These are phyloP conservation scores for Gobionotothen gibberifrons DNA, from an alignment of 2,797 vertebrate species.

Conservation along the genomic window DNA sequence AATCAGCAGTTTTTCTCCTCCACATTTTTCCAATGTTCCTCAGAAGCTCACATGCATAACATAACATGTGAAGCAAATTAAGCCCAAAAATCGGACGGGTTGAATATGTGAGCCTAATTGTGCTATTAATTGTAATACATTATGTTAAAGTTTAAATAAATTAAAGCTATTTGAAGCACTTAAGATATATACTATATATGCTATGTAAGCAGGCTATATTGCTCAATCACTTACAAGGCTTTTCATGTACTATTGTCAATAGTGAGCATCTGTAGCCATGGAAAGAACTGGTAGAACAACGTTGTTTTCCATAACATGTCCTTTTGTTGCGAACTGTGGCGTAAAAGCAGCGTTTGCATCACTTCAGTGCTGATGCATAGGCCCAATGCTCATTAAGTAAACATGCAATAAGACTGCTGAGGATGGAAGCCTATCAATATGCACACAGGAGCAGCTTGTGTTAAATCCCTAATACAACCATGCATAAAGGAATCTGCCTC, in stretches of 20 bases:
- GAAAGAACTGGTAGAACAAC: slow-evolving; percentile 9
- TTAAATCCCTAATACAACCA: slow-evolving; percentile 49
- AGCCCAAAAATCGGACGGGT: background rate
- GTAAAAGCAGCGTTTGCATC: slow-evolving; percentile 25
- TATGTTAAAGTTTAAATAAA: background rate
- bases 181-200: background rate
- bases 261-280: slow-evolving; percentile 24
- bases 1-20: background rate
- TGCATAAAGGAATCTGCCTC: slow-evolving; percentile 40
- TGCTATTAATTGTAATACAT: slow-evolving; percentile 7
- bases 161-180: background rate
- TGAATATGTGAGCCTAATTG: background rate
- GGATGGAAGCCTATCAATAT: slow-evolving; percentile 40
- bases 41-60: background rate
- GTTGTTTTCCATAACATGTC: slow-evolving; percentile 20
- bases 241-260: slow-evolving; percentile 11
- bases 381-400: slow-evolving; percentile 26
- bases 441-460: slow-evolving; percentile 35
- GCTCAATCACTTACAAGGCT: slow-evolving; percentile 14
- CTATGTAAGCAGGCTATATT: slow-evolving; percentile 16
- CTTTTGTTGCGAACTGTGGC: slow-evolving; percentile 40
- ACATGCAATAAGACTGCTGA: slow-evolving; percentile 17
- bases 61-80: background rate
- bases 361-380: slow-evolving; percentile 19
- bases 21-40: background rate